A percentile compares a stretch with the other conserved stretches of the same genome.
These are phyloP conservation scores for Lycaena phlaeas DNA, from an alignment of 2,888 invertebrate genomes.

Conservation along the genomic window DNA sequence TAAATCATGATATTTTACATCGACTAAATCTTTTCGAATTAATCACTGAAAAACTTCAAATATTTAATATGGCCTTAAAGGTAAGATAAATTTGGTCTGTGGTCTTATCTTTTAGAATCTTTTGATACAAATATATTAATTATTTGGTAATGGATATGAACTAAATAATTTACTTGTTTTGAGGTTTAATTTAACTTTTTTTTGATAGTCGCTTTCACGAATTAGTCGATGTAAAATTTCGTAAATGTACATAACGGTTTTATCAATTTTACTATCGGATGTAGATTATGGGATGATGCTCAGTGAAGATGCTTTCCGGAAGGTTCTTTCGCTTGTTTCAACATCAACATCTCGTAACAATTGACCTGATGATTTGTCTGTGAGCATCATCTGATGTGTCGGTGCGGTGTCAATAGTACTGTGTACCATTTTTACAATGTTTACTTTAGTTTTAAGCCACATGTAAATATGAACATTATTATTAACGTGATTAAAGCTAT, in stretches of 20 bases:
- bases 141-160: no score
- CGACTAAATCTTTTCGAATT: neutral
- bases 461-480: slow-evolving; percentile 62
- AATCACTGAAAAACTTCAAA: no score
- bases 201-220: no score
- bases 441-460: slow-evolving; percentile 62
- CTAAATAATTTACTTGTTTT: no score
- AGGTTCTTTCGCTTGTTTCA: no score
- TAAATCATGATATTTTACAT: neutral
- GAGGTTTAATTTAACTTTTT: no score
- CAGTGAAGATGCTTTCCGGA: neutral
- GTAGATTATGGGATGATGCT: neutral
- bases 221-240: slow-evolving; percentile 2
- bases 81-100: no score
- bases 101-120: no score
- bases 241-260: slow-evolving; percentile 3
- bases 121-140: no score
- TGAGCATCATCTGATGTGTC: neutral
- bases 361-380: neutral
- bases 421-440: slow-evolving; percentile 51
- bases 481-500: slow-evolving; percentile 69
- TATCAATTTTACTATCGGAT: neutral
- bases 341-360: neutral
- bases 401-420: slow-evolving; percentile 15
- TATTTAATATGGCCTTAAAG: no score